Conservation (phyloP, 2,888 invertebrate genomes). For the Taenaris catops region DNA sequence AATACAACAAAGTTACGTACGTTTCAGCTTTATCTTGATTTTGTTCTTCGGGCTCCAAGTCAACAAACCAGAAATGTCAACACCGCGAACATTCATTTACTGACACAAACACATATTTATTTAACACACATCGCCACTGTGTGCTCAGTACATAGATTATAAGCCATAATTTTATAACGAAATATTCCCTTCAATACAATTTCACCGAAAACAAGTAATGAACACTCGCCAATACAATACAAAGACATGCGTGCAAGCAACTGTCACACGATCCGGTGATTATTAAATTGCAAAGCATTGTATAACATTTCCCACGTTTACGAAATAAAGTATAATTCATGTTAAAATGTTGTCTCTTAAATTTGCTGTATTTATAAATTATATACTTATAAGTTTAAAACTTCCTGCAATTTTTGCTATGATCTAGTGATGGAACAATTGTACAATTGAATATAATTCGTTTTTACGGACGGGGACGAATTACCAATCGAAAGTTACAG, state of each 20-base stretch:
- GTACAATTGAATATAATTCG: no score
- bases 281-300: no score
- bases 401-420: no score
- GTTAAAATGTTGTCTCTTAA: no score
- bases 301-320: no score
- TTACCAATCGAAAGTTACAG: no score
- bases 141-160: constrained; percentile 11
- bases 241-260: constrained; percentile 64
- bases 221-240: constrained; percentile 40
- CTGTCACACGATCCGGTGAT: constrained; percentile 61
- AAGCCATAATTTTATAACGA: constrained; percentile 7
- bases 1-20: constrained; percentile 42
- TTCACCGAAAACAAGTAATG: constrained; percentile 23
- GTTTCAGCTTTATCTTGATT: constrained; percentile 76
- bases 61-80: constrained; percentile 67
- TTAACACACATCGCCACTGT: constrained; percentile 35
- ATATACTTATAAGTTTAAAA: no score
- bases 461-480: no score
- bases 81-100: constrained; percentile 71
- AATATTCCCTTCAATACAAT: constrained; percentile 22
- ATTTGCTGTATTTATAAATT: no score
- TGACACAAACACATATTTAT: constrained; percentile 53
- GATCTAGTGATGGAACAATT: no score
- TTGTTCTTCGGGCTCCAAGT: constrained; percentile 73
- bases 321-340: no score